phyloP scores from a whole-genome alignment of 2,113 vertebrate genomes.

The Cinclus mexicanus region DNA sequence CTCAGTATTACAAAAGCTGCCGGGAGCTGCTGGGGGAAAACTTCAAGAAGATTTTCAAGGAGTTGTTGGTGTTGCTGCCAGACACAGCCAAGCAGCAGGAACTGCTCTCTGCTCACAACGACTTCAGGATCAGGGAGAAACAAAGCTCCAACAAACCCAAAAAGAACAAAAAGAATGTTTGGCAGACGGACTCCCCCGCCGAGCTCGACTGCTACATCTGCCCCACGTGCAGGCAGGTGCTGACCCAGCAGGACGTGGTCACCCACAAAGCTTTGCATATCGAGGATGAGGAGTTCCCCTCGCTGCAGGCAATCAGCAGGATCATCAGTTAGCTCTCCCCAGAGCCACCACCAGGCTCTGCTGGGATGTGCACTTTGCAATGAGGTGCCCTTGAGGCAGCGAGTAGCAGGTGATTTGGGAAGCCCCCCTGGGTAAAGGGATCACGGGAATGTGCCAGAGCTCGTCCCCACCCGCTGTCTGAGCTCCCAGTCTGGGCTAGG shows the following conservation, averaged over 20 bases:
- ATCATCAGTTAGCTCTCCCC: conserved; percentile 86
- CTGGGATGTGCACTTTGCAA: background rate
- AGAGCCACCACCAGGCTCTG: background rate
- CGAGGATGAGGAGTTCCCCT: conserved; percentile 90
- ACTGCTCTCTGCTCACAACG: conserved; percentile 88
- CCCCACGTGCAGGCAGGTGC: conserved; percentile 91
- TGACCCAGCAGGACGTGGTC: conserved; percentile 85
- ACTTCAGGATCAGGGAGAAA: conserved; percentile 79
- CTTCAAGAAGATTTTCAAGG: conserved; percentile 90
- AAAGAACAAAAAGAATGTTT: conserved; percentile 87
- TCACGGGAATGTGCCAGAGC: background rate
- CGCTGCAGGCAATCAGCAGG: conserved; percentile 90
- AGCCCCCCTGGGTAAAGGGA: background rate
- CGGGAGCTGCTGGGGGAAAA: conserved; percentile 87
- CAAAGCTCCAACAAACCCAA: conserved; percentile 76
- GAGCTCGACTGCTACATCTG: conserved; percentile 92
- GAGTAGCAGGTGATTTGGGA: background rate
- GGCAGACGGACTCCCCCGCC: conserved; percentile 74
- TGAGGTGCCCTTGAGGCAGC: background rate
- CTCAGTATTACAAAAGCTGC: conserved; percentile 88
- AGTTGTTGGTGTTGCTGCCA: conserved; percentile 91
- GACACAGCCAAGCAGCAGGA: conserved; percentile 94
- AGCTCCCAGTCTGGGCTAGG: background rate
- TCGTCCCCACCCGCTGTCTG: background rate
- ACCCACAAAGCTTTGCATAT: conserved; percentile 89